Evolutionary conservation across 1,140 invertebrate genomes (phyloP), one percentile per base, ranked within the genome.

Genomic region (Lepidurus packardi): DNA sequence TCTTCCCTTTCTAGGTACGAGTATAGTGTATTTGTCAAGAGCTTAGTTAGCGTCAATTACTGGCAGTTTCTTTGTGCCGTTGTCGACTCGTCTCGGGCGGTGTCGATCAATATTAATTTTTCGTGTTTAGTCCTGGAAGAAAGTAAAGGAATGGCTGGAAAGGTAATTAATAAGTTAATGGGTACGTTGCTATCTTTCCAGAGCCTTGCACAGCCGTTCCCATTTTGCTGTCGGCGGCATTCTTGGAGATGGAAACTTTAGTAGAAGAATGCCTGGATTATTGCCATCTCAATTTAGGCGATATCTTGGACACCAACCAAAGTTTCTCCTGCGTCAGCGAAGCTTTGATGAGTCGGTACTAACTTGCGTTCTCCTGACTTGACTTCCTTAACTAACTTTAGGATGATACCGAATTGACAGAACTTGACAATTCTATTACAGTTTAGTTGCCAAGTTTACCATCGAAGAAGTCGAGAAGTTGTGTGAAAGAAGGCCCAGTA

Each of bases 211-310:
- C 94, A 85, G 95, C 96, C 1, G 89, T 97, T 77, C 94, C 94
- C 0, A 94, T 98, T 77, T 87, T 97, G 78, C 93, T 97, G 1
- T 97, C 95, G 0, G 95, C 96, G 0, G 93, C 94, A 16, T 98
- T 98, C 84, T 86, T 98, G 9, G 93, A 96, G 88, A 97, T 98
- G 95, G 92, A 95, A 82, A 91, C 91, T 16, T 86, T 98, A 77
- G 87, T 96, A 3, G 88, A 93, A 78, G 91, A 91, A 82, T 95
- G 93, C 78, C 83, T 96, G n/a, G 86, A 90, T 53, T 95, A 89
- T 85, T 93, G 93, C 80, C 91, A 93, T 81, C 87, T 90, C 47
- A 90, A 94, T 83, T 90, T 95, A 84, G 91, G 91, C 79, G 91
- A 93, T 74, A 91, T 96, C 65, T 87, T 95, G 6, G 90, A 90